These are phyloP conservation scores for Eurytoma adleriae DNA, from an alignment of 2,888 invertebrate genomes.

Conservation along the genomic window DNA sequence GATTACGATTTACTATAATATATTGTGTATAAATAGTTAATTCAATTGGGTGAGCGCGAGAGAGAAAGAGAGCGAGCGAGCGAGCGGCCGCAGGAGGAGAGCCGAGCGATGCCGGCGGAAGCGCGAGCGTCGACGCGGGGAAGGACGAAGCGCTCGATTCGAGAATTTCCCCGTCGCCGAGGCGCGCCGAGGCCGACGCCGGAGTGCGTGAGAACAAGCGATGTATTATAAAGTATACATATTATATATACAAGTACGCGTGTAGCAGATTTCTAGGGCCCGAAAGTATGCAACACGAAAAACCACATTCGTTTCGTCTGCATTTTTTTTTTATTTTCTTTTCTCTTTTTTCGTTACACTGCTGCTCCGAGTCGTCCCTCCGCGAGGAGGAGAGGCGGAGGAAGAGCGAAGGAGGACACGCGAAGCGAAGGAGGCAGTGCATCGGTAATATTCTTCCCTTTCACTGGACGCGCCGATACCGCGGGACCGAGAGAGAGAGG, in stretches of 20 bases:
- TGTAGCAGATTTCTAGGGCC: conserved; percentile 64
- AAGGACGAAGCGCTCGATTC: conserved; percentile 25
- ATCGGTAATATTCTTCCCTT: conserved; percentile 17
- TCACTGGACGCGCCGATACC: too few species aligned
- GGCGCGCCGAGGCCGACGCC: conserved; percentile 30
- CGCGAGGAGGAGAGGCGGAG: neutral
- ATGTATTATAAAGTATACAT: conserved; percentile 62
- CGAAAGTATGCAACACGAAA: conserved; percentile 60
- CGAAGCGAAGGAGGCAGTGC: neutral
- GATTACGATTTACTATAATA: conserved; percentile 75
- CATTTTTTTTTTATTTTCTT: conserved; percentile 53
- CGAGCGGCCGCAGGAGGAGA: conserved; percentile 44
- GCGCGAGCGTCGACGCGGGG: neutral
- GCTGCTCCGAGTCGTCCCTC: conserved; percentile 11
- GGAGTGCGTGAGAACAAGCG: conserved; percentile 58
- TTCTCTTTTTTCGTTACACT: conserved; percentile 42
- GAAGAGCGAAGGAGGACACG: neutral
- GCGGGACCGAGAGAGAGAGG: conserved; percentile 10
- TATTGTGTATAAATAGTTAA: conserved; percentile 76
- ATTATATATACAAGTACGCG: conserved; percentile 62
- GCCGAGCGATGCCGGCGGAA: neutral
- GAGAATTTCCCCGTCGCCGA: neutral
- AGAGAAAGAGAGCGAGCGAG: conserved; percentile 51
- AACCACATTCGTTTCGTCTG: conserved; percentile 61
- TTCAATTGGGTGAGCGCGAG: conserved; percentile 70